Percentiles rank a stretch among this genome's conserved stretches.
Evolutionary conservation across 2,888 invertebrate species (phyloP).

Genomic region (Clivina fossor): DNA sequence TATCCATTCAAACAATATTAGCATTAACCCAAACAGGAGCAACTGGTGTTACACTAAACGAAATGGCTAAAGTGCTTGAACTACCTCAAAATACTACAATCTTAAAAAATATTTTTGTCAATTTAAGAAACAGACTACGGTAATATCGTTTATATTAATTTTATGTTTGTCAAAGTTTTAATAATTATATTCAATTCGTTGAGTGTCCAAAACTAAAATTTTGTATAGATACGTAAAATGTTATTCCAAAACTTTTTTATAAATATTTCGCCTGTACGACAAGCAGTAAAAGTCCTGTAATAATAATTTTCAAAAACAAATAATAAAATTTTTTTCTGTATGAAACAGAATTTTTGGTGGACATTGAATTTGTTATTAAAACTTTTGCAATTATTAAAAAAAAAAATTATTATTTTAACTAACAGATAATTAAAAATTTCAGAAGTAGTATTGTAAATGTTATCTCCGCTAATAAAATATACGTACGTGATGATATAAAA

Average conservation of each 20-base stretch:
- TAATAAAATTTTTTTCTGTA: no score
- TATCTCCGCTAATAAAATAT: conserved; percentile 27
- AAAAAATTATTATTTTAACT: no score
- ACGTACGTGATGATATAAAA: conserved; percentile 18
- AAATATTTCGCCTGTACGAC: background rate
- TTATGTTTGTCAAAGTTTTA: background rate
- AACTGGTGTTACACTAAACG: conserved; percentile 4
- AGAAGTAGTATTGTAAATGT: background rate
- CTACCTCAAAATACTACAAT: conserved; percentile 2
- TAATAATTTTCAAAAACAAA: no score
- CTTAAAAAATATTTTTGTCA: background rate
- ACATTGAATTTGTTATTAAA: no score
- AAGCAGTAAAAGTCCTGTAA: no score
- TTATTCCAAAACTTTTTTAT: background rate
- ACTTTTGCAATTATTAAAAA: no score
- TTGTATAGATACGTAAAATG: background rate
- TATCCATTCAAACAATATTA: conserved; percentile 16
- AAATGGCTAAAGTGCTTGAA: conserved; percentile 6
- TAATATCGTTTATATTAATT: background rate
- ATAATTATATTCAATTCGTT: background rate
- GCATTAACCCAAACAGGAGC: conserved; percentile 14
- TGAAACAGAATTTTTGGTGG: no score
- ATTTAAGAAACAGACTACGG: background rate
- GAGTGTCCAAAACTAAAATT: background rate
- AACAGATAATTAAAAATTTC: no score